Conservation (phyloP, 2,113 vertebrate genomes). For the Phainopepla nitens region DNA sequence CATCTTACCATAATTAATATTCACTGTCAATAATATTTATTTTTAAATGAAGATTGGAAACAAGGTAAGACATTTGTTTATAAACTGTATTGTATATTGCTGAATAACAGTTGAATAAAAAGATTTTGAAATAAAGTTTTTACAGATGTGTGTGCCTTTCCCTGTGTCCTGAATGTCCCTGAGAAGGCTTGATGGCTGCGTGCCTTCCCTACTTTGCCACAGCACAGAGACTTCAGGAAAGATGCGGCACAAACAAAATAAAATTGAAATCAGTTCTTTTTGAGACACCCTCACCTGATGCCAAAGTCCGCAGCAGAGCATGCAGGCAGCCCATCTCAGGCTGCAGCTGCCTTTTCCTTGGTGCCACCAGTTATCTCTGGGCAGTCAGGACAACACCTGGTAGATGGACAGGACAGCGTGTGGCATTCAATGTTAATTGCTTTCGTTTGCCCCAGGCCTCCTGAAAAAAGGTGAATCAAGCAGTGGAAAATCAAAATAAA, state of each 20-base stretch:
- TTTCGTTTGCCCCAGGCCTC: not conserved
- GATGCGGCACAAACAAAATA: not conserved
- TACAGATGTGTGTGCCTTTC: constrained; percentile 41
- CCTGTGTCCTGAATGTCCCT: not conserved
- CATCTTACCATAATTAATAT: constrained; percentile 84
- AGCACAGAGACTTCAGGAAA: not conserved
- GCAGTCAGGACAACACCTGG: not conserved
- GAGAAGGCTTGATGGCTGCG: not conserved
- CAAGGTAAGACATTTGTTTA: constrained; percentile 88
- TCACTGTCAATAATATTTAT: constrained; percentile 93
- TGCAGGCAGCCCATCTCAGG: not conserved
- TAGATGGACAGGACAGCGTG: not conserved
- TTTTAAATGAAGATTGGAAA: constrained; percentile 92
- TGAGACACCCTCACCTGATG: not conserved
- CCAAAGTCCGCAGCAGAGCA: not conserved
- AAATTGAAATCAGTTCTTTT: not conserved
- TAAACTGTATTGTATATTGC: constrained; percentile 88
- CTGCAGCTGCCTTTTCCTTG: not conserved
- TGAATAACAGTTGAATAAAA: constrained; percentile 87
- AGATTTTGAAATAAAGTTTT: constrained; percentile 83
- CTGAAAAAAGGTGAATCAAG: not conserved
- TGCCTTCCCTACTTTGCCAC: not conserved
- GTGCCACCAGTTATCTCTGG: not conserved
- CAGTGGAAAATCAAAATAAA: not conserved
- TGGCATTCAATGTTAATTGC: not conserved